These are phyloP conservation scores for Anableps anableps DNA, from an alignment of 2,797 vertebrate species.

Conservation along the genomic window DNA sequence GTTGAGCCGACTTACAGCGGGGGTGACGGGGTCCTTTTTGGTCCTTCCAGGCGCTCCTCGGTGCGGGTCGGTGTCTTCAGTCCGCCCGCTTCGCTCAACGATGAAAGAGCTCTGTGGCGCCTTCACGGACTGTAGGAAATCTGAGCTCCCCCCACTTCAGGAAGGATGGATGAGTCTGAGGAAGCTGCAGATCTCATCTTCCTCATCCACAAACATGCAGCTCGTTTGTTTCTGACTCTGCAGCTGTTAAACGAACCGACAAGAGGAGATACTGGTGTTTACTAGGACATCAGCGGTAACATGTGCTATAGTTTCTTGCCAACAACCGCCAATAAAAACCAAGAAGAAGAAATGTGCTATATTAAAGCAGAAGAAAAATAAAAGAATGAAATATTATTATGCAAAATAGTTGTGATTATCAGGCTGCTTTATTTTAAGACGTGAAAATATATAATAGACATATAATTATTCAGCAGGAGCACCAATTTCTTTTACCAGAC, in stretches of 20 bases:
- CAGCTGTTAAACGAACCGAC: neutral
- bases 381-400: no score
- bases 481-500: neutral
- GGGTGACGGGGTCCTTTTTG: rapidly evolving
- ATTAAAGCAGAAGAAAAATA: neutral
- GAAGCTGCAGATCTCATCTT: neutral
- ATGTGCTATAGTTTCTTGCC: neutral
- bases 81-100: neutral
- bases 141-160: neutral
- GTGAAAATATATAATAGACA: no score
- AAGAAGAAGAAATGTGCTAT: no score
- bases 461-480: no score
- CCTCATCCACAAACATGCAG: neutral
- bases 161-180: neutral
- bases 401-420: neutral
- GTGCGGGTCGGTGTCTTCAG: neutral
- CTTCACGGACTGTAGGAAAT: slow-evolving; percentile 43
- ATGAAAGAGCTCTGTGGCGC: slow-evolving; percentile 15
- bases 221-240: neutral
- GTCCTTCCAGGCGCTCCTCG: neutral
- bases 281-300: neutral
- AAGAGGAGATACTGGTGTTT: neutral
- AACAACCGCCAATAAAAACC: no score
- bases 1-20: slow-evolving; percentile 16
- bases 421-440: neutral